Conservation (phyloP, 2,888 invertebrate genomes). For the Agapostemon virescens region DNA sequence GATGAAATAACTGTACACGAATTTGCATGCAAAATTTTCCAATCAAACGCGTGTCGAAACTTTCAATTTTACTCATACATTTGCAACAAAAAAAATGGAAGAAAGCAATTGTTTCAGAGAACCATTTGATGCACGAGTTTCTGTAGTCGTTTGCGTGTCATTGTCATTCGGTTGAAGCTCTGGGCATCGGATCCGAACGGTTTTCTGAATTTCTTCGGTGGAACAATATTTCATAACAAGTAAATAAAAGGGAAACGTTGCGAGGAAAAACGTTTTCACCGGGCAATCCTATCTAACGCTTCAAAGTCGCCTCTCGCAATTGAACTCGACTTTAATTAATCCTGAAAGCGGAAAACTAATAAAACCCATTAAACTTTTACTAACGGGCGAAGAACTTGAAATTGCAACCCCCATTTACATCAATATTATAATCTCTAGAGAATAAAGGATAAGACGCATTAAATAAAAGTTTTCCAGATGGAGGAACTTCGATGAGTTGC, state of each 20-base stretch:
- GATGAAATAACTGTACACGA: background rate
- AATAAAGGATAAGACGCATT: background rate
- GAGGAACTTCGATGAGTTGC: background rate
- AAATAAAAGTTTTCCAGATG: background rate
- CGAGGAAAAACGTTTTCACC: background rate
- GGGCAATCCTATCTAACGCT: background rate
- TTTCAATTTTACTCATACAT: background rate
- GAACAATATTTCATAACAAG: background rate
- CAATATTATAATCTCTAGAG: background rate
- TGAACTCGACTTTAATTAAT: conserved; percentile 10
- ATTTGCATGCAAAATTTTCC: background rate
- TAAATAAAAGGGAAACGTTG: background rate
- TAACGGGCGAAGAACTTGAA: background rate
- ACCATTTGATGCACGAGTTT: background rate
- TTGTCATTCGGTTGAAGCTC: background rate
- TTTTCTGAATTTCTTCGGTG: conserved; percentile 3
- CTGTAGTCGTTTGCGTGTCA: background rate
- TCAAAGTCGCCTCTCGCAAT: background rate
- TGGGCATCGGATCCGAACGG: background rate
- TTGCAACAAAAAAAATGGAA: background rate
- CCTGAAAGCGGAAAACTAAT: conserved; percentile 1
- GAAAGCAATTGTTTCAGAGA: background rate
- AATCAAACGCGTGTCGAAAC: background rate
- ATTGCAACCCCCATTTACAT: conserved; percentile 7
- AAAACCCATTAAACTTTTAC: conserved; percentile 1